Evolutionary conservation across 2,888 invertebrate genomes (phyloP), one percentile per base, ranked within the genome.

Genomic region (Synergus umbraculus): DNA sequence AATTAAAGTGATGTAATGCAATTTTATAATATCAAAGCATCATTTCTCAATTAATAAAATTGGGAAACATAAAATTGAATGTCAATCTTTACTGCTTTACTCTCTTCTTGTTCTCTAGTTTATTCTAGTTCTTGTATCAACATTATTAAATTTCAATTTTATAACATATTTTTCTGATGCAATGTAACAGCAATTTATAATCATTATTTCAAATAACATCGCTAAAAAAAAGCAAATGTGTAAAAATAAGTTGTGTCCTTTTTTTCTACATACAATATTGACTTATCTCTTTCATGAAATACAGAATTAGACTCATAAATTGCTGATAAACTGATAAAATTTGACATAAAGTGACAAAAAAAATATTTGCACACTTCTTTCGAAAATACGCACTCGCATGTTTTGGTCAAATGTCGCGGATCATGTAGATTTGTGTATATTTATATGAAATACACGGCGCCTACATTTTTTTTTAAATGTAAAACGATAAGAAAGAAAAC

Each of bases 401-500:
- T 5, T 29, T 29, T 64, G 13, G 9, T 44, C n/a, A 66, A 66
- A 66, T 41, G 15, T 18, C 13, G 18, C 15, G 4, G 18, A 8
- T 60, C 22, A 0, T 60, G 22, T n/a, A 43, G 9, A 66, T 41
- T 41, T 66, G 7, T 22, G 12, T 46, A 46, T 46, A 44, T 44
- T 15, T 22, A 22, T 66, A 18, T 44, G 18, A 12, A 66, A 41
- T 66, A n/a, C 8, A n/a, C 43, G 66, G 4, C 43, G 43, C 9
- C 44, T 44, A 44, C 18, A 44, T 43, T 8, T 66, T 66, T n/a
- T 9, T 66, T 37, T 29, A 22, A 22, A 44, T 18, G 18, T 66
- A 7, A 66, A 66, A 66, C 18, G 66, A 66, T 66, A 66, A 66
- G 66, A 66, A 66, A 44, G 18, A 66, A 44, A 66, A 66, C 43